These are phyloP conservation scores for Coenonympha glycerion DNA, from an alignment of 2,888 invertebrate species.

Conservation along the genomic window DNA sequence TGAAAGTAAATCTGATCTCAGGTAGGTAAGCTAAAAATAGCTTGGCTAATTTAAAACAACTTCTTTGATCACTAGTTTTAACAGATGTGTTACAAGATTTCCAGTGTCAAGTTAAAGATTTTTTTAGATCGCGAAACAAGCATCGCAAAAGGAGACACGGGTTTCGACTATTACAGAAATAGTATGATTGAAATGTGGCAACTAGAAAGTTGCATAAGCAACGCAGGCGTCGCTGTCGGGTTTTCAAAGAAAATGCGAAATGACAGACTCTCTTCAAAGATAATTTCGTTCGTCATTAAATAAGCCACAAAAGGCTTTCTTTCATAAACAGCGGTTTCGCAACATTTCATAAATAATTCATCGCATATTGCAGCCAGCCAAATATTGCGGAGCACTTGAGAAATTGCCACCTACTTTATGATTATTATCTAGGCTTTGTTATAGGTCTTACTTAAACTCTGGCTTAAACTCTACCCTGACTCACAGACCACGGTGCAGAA, in stretches of 20 bases:
- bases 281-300: constrained; percentile 17
- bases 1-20: too few species aligned
- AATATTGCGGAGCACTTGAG: constrained; percentile 2
- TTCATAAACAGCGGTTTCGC: constrained; percentile 14
- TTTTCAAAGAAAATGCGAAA: constrained; percentile 9
- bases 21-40: too few species aligned
- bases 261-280: constrained; percentile 15
- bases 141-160: not conserved
- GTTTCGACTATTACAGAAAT: not conserved
- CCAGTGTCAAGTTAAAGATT: too few species aligned
- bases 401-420: constrained; percentile 1
- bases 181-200: constrained; percentile 6
- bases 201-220: constrained; percentile 6
- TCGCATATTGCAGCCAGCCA: constrained; percentile 3
- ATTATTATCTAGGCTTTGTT: constrained; percentile 5
- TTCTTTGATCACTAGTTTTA: too few species aligned
- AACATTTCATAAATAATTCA: constrained; percentile 9
- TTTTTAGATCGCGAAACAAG: too few species aligned
- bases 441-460: not conserved
- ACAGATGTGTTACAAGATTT: too few species aligned
- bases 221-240: not conserved
- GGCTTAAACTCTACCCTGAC: too few species aligned
- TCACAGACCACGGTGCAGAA: too few species aligned
- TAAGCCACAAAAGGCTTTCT: constrained; percentile 11
- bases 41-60: too few species aligned